Percentiles rank a stretch among this genome's conserved stretches.
Evolutionary conservation across 2,797 vertebrate species (phyloP).

Genomic region (Sebastes alutus): DNA sequence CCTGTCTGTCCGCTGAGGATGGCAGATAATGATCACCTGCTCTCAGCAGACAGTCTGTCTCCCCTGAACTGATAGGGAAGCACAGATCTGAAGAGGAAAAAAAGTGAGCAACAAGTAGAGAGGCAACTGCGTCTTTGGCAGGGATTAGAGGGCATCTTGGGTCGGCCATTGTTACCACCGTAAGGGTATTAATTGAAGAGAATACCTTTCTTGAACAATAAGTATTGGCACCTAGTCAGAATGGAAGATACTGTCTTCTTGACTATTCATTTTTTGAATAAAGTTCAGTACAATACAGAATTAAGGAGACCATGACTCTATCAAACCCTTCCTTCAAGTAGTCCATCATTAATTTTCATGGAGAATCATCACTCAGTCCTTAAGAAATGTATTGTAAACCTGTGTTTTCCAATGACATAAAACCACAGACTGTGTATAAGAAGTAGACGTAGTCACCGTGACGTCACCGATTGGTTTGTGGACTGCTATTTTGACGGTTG

Average conservation of each 20-base stretch:
- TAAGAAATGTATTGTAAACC: not conserved
- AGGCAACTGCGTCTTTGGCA: conserved; percentile 1
- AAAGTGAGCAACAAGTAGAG: conserved; percentile 22
- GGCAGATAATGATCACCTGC: conserved; percentile 75
- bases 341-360: not conserved
- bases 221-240: not conserved
- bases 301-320: not conserved
- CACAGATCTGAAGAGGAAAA: conserved; percentile 35
- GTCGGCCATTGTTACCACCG: not conserved
- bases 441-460: too few relatives aligned
- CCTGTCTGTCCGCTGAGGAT: conserved; percentile 57
- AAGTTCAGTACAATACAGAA: not conserved
- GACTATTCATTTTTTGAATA: not conserved
- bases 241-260: not conserved
- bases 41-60: conserved; percentile 77
- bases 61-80: conserved; percentile 58
- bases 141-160: not conserved
- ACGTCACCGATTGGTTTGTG: too few relatives aligned
- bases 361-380: not conserved
- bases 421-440: too few relatives aligned
- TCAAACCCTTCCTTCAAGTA: not conserved
- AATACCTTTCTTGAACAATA: not conserved
- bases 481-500: too few relatives aligned
- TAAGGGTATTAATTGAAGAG: not conserved
- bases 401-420: not conserved